phyloP scores from a whole-genome alignment of 2,797 vertebrate genomes.

The Crenuchus spilurus region DNA sequence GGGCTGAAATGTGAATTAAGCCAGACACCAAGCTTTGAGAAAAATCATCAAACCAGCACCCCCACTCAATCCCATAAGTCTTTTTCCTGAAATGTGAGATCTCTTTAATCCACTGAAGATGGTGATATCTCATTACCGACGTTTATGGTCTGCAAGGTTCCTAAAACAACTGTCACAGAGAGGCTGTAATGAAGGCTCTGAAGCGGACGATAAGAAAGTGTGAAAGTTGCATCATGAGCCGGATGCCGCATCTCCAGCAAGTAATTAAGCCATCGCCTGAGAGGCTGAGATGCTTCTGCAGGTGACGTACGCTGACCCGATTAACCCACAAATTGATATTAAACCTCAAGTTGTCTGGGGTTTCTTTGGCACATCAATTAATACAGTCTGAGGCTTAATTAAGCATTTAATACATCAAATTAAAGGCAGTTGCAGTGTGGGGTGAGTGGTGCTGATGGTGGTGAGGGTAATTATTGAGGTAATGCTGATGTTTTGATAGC shows the following conservation, averaged over 20 bases:
- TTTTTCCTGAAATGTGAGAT: slow-evolving; percentile 36
- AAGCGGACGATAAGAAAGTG: slow-evolving; percentile 49
- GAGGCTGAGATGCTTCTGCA: slow-evolving; percentile 66
- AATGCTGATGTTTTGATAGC: neutral
- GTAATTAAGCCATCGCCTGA: slow-evolving; percentile 66
- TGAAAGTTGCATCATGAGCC: slow-evolving; percentile 47
- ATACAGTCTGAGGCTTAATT: slow-evolving; percentile 74
- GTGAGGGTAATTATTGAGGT: slow-evolving; percentile 32
- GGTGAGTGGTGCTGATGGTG: slow-evolving; percentile 54
- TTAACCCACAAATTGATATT: slow-evolving; percentile 80
- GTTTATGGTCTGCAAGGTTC: slow-evolving; percentile 14
- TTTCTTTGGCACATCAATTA: slow-evolving; percentile 61
- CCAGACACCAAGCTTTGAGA: no score
- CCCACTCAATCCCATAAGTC: neutral
- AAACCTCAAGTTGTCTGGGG: slow-evolving; percentile 70
- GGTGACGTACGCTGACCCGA: slow-evolving; percentile 73
- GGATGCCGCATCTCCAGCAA: slow-evolving; percentile 59
- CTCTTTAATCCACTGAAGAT: slow-evolving; percentile 42
- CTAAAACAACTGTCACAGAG: slow-evolving; percentile 33
- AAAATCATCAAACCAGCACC: no score
- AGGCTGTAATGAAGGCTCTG: slow-evolving; percentile 21
- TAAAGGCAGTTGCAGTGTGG: slow-evolving; percentile 63
- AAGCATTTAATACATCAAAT: slow-evolving; percentile 73
- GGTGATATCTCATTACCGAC: slow-evolving; percentile 31
- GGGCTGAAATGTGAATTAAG: no score